These are phyloP conservation scores for Forbesichthys papilliferus DNA, from an alignment of 2,113 vertebrate species.

Conservation along the genomic window DNA sequence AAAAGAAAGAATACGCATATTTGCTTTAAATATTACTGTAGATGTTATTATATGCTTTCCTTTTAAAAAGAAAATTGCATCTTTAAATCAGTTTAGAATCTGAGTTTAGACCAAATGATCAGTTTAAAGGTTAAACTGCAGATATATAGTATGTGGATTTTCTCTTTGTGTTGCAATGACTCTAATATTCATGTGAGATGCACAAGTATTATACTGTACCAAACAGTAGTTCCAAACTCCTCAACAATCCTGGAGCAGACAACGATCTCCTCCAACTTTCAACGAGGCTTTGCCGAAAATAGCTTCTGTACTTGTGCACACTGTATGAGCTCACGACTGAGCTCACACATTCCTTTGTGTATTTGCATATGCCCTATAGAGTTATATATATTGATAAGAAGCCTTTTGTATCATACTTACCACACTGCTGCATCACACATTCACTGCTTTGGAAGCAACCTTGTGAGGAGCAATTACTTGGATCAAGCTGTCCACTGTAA, in stretches of 20 bases:
- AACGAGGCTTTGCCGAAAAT: not conserved
- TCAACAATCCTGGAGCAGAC: not conserved
- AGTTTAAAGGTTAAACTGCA: conserved; percentile 21
- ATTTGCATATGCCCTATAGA: not conserved
- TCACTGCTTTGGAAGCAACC: conserved; percentile 46
- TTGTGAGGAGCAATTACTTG: conserved; percentile 59
- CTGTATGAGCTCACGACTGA: not conserved
- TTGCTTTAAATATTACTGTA: no score
- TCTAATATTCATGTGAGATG: conserved; percentile 3
- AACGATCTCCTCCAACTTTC: not conserved
- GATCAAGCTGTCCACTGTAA: conserved; percentile 65
- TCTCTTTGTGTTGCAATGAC: not conserved
- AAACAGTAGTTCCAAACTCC: not conserved
- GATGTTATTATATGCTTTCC: no score
- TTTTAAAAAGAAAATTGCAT: no score
- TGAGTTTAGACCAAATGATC: conserved; percentile 14
- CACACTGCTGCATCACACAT: conserved; percentile 38
- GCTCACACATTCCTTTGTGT: conserved; percentile 11
- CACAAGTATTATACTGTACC: not conserved
- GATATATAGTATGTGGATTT: conserved; percentile 23
- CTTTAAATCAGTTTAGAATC: no score
- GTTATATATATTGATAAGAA: conserved; percentile 18
- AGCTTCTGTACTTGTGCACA: not conserved
- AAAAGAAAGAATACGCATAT: no score
- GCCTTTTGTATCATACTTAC: conserved; percentile 27